Base-by-base conservation (phyloP, 2,888 invertebrate species). In the Lepas anatifera region DNA sequence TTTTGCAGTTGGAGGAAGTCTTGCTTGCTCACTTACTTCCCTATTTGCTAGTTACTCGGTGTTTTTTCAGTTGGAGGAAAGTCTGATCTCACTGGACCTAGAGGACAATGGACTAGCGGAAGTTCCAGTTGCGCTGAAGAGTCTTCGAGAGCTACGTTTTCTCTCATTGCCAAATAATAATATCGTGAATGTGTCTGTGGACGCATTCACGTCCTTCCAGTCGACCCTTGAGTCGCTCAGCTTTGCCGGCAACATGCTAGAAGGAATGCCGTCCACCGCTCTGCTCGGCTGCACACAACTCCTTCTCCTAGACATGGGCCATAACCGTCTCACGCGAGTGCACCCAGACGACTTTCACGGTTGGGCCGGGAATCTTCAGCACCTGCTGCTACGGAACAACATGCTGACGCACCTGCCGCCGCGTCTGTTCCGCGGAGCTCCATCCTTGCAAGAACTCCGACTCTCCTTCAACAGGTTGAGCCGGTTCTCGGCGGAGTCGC, bases 401-500 rank as follows among this genome's bases (percentile, higher is more conserved):
- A 86, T 89, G 79, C 87, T 94, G 74, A 88, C 89, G 46, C 87
- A 80, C 70, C 76, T 85, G 13, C 86, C 86, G 77, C 83, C 86
- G 74, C 86, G 86, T 76, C 85, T 89, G 74, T 90, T 93, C 79
- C 84, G 85, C 71, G 87, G 87, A 52, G 84, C 89, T 69, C 86
- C 86, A 74, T 86, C 89, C 75, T 84, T 96, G 75, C 89, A 89
- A 77, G 94, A 95, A 81, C 85, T 96, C 74, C 92, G 91, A 81
- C 82, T 96, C 74, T 94, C 94, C 78, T 93, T 95, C 81, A 96
- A 96, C 80, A 89, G 90, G 77, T 85, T 96, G 73, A 87, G 87
- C 76, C 87, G 89, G 77, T 85, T 95, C 75, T 89, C 92, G 78
- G 86, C 87, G 37, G 86, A 89, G 77, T 88, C 92, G 27, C 92